These are phyloP conservation scores for Cariama cristata DNA, from an alignment of 2,113 vertebrate species.

Conservation along the genomic window DNA sequence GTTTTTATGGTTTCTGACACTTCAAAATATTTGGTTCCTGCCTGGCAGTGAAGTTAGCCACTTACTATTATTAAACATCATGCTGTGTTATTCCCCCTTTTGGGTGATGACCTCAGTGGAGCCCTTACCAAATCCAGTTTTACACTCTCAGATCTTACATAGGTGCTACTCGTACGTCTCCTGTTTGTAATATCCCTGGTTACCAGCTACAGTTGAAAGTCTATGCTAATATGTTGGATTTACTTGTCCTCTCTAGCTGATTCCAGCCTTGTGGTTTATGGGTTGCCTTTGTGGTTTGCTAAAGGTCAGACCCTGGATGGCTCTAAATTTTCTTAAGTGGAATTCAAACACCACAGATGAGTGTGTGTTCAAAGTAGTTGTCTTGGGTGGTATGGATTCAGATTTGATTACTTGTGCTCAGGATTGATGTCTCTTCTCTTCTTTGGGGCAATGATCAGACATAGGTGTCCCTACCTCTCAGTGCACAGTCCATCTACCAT, in stretches of 20 bases:
- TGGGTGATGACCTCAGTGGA: background rate
- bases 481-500: background rate
- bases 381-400: slow-evolving; percentile 16
- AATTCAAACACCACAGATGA: slow-evolving; percentile 47
- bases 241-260: slow-evolving; percentile 9
- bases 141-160: background rate
- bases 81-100: background rate
- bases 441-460: background rate
- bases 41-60: background rate
- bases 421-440: background rate
- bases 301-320: slow-evolving; percentile 60
- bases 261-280: slow-evolving; percentile 67
- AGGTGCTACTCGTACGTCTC: background rate
- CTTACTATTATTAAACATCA: background rate
- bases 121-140: background rate
- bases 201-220: slow-evolving; percentile 11
- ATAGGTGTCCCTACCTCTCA: too few relatives aligned
- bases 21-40: slow-evolving; percentile 36
- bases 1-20: slow-evolving; percentile 32
- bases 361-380: background rate
- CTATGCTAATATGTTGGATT: slow-evolving; percentile 26
- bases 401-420: background rate
- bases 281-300: slow-evolving; percentile 71
- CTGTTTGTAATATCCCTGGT: background rate
- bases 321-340: slow-evolving; percentile 67